Percentiles rank a stretch among this genome's conserved stretches.
phyloP scores from a whole-genome alignment of 2,888 invertebrate species.

The Sepioteuthis lessoniana region DNA sequence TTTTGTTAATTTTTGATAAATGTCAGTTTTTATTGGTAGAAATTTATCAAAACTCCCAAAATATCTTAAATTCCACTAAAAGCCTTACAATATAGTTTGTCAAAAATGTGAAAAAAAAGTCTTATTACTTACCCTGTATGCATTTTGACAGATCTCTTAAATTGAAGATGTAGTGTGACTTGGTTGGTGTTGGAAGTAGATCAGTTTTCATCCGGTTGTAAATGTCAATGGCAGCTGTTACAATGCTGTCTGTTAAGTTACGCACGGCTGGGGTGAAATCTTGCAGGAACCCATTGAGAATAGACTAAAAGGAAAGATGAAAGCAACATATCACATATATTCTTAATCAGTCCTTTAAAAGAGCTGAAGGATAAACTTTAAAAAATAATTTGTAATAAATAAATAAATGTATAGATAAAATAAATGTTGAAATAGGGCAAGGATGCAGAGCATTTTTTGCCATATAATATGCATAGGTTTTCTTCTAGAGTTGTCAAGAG shows the following conservation, averaged over 20 bases:
- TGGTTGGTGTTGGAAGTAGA: slow-evolving; percentile 75
- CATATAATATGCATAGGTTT: neutral
- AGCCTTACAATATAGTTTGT: neutral
- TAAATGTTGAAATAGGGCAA: neutral
- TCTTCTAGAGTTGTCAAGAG: neutral
- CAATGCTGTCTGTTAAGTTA: slow-evolving; percentile 72
- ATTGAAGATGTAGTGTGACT: slow-evolving; percentile 77
- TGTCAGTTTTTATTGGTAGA: too few species aligned
- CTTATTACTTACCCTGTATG: slow-evolving; percentile 82
- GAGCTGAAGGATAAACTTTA: neutral
- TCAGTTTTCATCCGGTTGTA: slow-evolving; percentile 75
- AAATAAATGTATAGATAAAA: neutral
- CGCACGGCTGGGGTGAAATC: slow-evolving; percentile 82
- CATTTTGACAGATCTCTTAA: slow-evolving; percentile 87
- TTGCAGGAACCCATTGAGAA: slow-evolving; percentile 84
- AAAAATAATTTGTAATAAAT: neutral
- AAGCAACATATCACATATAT: neutral
- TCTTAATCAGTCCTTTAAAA: neutral
- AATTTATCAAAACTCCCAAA: too few species aligned
- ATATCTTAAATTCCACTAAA: neutral
- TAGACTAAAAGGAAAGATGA: slow-evolving; percentile 72
- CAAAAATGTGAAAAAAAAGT: too few species aligned
- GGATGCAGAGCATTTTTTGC: neutral
- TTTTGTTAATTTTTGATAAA: too few species aligned
- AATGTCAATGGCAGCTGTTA: slow-evolving; percentile 75